Percentiles rank a stretch among this genome's conserved stretches.
These are phyloP conservation scores for Girardinichthys multiradiatus DNA, from an alignment of 2,113 vertebrate species.

Conservation along the genomic window DNA sequence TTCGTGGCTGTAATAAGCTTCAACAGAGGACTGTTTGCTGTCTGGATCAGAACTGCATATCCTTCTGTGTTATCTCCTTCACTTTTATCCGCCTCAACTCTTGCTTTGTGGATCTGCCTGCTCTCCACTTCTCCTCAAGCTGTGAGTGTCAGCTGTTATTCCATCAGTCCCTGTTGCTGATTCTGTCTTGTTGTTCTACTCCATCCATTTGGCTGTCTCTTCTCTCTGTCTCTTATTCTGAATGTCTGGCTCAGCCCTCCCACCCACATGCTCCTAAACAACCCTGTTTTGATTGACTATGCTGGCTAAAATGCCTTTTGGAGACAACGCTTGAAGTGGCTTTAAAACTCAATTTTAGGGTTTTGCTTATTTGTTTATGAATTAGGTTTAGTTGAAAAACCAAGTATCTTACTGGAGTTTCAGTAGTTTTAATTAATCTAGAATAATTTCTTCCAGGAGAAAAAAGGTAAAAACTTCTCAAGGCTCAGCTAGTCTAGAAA, in stretches of 20 bases:
- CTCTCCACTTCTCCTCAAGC: constrained; percentile 74
- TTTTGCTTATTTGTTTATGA: not conserved
- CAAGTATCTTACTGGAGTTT: not conserved
- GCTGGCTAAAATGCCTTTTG: constrained; percentile 33
- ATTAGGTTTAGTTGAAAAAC: not conserved
- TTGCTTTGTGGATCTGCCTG: constrained; percentile 80
- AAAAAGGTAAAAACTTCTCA: not conserved
- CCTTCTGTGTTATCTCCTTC: constrained; percentile 81
- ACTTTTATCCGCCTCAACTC: constrained; percentile 81
- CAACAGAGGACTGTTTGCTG: constrained; percentile 80
- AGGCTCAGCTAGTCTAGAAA: not conserved
- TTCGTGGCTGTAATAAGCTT: constrained; percentile 77
- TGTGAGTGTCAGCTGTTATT: constrained; percentile 73
- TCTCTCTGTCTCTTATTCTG: constrained; percentile 11
- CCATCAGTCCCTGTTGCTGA: constrained; percentile 27
- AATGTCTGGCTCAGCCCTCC: constrained; percentile 20
- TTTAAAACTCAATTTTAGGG: not conserved
- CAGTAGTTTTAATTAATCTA: not conserved
- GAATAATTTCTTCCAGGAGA: not conserved
- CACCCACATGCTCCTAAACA: constrained; percentile 27
- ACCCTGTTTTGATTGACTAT: constrained; percentile 45
- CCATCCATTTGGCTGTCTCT: constrained; percentile 29
- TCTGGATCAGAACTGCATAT: constrained; percentile 78
- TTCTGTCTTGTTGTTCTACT: constrained; percentile 30
- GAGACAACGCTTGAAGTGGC: not conserved